phyloP scores from a whole-genome alignment of 2,113 vertebrate genomes.

The Prietella phreatophila region DNA sequence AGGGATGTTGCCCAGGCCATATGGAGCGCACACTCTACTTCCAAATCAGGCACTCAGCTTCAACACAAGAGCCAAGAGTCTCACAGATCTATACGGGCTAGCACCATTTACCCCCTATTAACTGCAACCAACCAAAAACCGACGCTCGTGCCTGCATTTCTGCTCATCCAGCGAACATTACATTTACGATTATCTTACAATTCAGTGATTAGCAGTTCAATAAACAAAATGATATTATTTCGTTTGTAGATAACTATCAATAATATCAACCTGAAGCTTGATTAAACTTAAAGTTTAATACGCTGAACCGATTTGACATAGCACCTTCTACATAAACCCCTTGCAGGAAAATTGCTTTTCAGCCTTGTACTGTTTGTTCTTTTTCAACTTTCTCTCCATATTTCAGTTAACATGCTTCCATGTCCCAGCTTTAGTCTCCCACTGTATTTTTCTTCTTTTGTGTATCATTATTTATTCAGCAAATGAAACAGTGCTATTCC shows the following conservation, averaged over 20 bases:
- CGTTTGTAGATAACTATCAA: background rate
- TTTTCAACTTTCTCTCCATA: background rate
- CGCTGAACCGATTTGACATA: background rate
- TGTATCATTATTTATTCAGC: slow-evolving; percentile 32
- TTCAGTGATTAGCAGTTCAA: background rate
- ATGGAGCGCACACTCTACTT: slow-evolving; percentile 67
- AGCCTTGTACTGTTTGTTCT: background rate
- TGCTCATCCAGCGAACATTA: background rate
- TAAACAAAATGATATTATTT: background rate
- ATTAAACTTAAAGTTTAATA: background rate
- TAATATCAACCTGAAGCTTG: background rate
- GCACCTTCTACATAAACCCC: background rate
- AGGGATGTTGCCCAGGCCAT: slow-evolving; percentile 71
- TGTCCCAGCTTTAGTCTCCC: slow-evolving; percentile 22
- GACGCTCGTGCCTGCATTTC: background rate
- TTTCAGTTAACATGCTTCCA: slow-evolving; percentile 27
- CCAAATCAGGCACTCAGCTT: slow-evolving; percentile 66
- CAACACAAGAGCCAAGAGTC: slow-evolving; percentile 29
- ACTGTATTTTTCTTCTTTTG: slow-evolving; percentile 28
- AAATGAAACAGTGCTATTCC: slow-evolving; percentile 46
- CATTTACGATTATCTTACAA: background rate
- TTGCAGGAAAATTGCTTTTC: background rate
- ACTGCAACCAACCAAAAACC: background rate
- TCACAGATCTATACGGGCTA: slow-evolving; percentile 23
- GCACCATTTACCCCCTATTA: slow-evolving; percentile 28